Evolutionary conservation across 1,140 invertebrate species (phyloP).

Genomic region (Octopus sinensis): DNA sequence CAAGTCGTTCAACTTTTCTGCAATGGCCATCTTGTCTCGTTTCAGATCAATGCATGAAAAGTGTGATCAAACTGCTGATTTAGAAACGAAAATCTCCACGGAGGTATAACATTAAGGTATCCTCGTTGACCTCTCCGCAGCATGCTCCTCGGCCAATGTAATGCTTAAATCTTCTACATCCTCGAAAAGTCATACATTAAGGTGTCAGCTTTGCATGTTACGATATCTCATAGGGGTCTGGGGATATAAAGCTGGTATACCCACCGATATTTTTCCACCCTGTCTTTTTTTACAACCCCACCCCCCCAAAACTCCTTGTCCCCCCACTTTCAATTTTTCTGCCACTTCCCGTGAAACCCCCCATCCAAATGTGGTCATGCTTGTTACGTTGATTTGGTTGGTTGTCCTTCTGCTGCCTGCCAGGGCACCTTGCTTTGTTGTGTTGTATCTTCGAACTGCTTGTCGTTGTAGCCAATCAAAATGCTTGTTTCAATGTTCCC

Average conservation of each 20-base stretch:
- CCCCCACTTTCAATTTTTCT: too few relatives aligned
- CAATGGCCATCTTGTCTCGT: slow-evolving; percentile 41
- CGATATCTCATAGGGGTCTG: background rate
- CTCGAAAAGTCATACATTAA: background rate
- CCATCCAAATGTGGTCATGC: background rate
- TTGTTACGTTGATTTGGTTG: slow-evolving; percentile 7
- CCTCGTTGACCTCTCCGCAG: slow-evolving; percentile 22
- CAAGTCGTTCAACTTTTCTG: slow-evolving; percentile 34
- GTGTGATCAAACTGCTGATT: slow-evolving; percentile 47
- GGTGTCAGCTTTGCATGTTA: background rate
- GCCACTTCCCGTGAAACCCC: background rate
- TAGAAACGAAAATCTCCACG: slow-evolving; percentile 46
- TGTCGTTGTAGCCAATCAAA: slow-evolving; percentile 11
- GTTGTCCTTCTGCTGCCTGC: slow-evolving; percentile 2
- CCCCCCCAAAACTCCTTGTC: too few relatives aligned
- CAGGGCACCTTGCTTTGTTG: background rate
- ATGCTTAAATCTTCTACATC: slow-evolving; percentile 6
- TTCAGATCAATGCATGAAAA: slow-evolving; percentile 48
- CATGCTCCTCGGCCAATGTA: slow-evolving; percentile 13
- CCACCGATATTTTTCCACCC: too few relatives aligned
- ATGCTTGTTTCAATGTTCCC: slow-evolving; percentile 7
- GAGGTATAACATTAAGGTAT: slow-evolving; percentile 42
- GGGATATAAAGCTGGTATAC: too few relatives aligned
- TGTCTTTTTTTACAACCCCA: too few relatives aligned
- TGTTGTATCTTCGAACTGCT: background rate